phyloP scores from a whole-genome alignment of 1,140 invertebrate genomes.

The Berghia stephanieae region DNA sequence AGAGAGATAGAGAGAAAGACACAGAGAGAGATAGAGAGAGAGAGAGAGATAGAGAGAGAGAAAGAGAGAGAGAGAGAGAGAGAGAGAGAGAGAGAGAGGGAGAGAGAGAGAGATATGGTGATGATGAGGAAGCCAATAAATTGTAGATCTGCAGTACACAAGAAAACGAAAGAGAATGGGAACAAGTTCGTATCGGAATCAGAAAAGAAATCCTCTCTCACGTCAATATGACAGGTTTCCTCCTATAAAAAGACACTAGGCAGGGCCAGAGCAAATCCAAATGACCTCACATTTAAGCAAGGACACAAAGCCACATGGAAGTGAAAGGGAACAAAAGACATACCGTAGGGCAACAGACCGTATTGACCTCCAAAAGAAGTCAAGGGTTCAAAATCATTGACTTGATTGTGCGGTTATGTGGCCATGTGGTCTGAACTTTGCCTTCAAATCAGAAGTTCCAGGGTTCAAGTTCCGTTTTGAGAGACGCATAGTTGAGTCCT shows the following conservation, averaged over 20 bases:
- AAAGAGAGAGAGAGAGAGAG: conserved; percentile 9
- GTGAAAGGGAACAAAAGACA: no score
- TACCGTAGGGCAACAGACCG: no score
- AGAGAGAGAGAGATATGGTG: conserved; percentile 19
- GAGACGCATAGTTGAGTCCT: no score
- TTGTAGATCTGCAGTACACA: no score
- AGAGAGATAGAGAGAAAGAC: conserved; percentile 10
- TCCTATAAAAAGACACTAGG: neutral
- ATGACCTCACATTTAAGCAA: no score
- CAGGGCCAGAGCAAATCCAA: neutral
- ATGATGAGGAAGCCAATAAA: neutral
- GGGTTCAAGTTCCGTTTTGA: no score
- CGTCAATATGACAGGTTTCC: neutral
- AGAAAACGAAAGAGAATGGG: neutral
- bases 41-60: neutral
- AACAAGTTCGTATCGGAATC: neutral
- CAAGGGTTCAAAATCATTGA: no score
- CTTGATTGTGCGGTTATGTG: no score
- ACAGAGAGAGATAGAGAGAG: neutral
- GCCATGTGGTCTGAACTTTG: no score
- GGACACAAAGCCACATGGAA: no score
- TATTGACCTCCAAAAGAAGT: no score
- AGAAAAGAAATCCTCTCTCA: neutral
- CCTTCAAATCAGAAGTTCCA: no score
- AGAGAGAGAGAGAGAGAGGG: conserved; percentile 28